phyloP scores from a whole-genome alignment of 1,140 invertebrate genomes.

The Heterodera carotae region DNA sequence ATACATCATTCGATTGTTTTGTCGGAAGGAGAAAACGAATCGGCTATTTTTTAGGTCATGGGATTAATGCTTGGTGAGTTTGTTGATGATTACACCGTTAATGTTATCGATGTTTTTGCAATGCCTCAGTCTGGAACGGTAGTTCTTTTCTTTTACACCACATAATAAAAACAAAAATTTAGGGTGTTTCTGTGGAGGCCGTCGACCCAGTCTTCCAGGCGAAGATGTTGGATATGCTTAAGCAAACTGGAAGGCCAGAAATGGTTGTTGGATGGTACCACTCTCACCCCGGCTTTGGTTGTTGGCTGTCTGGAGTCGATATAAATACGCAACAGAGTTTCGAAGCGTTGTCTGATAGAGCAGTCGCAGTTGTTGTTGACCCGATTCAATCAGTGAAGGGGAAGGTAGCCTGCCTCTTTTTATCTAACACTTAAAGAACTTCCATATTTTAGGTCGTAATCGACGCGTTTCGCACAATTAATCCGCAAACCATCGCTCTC shows the following conservation, averaged over 20 bases:
- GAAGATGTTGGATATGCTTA: constrained; percentile 99
- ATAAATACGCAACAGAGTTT: constrained; percentile 99
- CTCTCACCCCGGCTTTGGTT: constrained; percentile 98
- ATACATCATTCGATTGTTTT: no score
- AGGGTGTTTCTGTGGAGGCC: constrained; percentile 98
- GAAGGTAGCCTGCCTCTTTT: constrained; percentile 74
- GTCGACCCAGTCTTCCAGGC: constrained; percentile 99
- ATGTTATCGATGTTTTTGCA: constrained; percentile 99
- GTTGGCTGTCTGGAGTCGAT: constrained; percentile 97
- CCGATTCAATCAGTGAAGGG: constrained; percentile 99
- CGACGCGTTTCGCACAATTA: constrained; percentile 78
- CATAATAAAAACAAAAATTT: constrained; percentile 40
- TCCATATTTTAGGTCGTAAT: constrained; percentile 71
- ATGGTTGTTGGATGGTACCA: constrained; percentile 99
- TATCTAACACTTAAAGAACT: constrained; percentile 78
- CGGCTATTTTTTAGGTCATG: constrained; percentile 79
- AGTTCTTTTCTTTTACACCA: constrained; percentile 23
- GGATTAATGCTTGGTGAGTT: constrained; percentile 99
- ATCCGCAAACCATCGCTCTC: constrained; percentile 98
- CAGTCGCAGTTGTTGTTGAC: constrained; percentile 98
- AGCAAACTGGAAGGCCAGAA: constrained; percentile 96
- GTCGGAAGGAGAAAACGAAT: no score
- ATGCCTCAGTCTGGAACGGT: constrained; percentile 97
- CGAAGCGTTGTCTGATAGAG: constrained; percentile 93
- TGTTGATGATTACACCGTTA: constrained; percentile 98